A percentile compares a stretch with the other conserved stretches of the same genome.
phyloP scores from a whole-genome alignment of 1,140 invertebrate species.

The Gonioctena quinquepunctata region DNA sequence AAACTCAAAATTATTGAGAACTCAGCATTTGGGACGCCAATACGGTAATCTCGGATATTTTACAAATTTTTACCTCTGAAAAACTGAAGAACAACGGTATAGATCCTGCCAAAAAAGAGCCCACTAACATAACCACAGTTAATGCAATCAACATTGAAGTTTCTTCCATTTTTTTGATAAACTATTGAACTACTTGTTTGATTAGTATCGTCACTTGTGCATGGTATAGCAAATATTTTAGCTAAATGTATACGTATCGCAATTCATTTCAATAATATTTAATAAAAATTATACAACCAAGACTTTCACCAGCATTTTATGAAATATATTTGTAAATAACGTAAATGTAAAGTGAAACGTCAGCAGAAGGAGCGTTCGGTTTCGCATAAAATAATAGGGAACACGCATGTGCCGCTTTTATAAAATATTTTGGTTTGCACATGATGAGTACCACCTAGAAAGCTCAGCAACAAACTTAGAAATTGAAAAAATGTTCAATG shows the following conservation, averaged over 20 bases:
- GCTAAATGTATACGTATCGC: constrained; percentile 40
- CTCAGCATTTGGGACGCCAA: too few species aligned
- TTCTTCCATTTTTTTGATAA: constrained; percentile 73
- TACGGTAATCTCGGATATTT: too few species aligned
- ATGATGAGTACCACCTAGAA: too few species aligned
- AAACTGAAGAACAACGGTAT: constrained; percentile 91
- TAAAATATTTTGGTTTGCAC: too few species aligned
- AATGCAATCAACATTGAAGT: constrained; percentile 78
- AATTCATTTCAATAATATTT: constrained; percentile 5
- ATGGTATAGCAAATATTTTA: constrained; percentile 1
- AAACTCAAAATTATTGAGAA: background rate
- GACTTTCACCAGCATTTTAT: too few species aligned
- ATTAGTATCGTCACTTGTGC: background rate
- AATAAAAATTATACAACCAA: background rate
- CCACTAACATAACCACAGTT: constrained; percentile 89
- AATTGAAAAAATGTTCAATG: too few species aligned
- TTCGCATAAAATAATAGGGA: too few species aligned
- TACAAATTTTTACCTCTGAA: constrained; percentile 88
- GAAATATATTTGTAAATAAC: too few species aligned
- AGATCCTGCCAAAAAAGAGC: constrained; percentile 91
- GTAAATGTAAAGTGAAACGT: too few species aligned
- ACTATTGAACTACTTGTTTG: constrained; percentile 11
- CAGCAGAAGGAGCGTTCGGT: too few species aligned
- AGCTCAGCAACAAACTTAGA: too few species aligned
- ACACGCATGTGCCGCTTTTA: too few species aligned